Base-by-base conservation (phyloP, 1,140 invertebrate genomes). In the Carposina sasakii region DNA sequence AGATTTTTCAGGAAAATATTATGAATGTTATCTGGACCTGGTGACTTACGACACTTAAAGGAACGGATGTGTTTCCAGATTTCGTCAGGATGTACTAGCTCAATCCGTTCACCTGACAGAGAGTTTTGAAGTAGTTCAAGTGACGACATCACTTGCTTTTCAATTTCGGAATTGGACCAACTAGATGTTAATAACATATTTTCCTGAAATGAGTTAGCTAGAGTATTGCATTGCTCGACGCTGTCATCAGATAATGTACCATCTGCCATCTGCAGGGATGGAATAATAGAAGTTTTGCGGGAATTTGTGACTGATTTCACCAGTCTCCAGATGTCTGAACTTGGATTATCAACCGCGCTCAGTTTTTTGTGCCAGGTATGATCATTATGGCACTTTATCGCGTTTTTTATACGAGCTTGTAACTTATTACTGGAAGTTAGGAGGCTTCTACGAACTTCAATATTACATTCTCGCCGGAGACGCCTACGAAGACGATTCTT, bases 1-100 rank as follows among this genome's bases (percentile, higher is more conserved):
- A 54, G 24, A 33, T 48, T 40, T 52, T 57, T 57, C 2, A 67
- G 31, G 0, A 48, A 24, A 0, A 52, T 60, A 30, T 59, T 65
- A 8, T 48, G 36, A 1, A 60, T 57, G 10, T 33, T 36, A 21
- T 67, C 57, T 16, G 50, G 54, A 30, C 60, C 63, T 0, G 54
- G 54, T 3, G 45, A 15, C 20, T 48, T 48, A 15, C 22, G 20
- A 23, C 13, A 21, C 22, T 34, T 30, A 8, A 48, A 16, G 9
- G 8, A 8, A 39, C 17, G 17, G 8, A 37, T 19, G 8, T 22
- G 20, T 40, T 40, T 42, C 5, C 12, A 13, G 3, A 28, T 26
- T 10, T 24, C 22, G 28, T 24, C 22, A 16, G 36, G 36, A 3
- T 6, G 6, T 21, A 15, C 15, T 10, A 20, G 36, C 1, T 39